These are phyloP conservation scores for Mayetiola destructor DNA, from an alignment of 2,888 invertebrate species.

Conservation along the genomic window DNA sequence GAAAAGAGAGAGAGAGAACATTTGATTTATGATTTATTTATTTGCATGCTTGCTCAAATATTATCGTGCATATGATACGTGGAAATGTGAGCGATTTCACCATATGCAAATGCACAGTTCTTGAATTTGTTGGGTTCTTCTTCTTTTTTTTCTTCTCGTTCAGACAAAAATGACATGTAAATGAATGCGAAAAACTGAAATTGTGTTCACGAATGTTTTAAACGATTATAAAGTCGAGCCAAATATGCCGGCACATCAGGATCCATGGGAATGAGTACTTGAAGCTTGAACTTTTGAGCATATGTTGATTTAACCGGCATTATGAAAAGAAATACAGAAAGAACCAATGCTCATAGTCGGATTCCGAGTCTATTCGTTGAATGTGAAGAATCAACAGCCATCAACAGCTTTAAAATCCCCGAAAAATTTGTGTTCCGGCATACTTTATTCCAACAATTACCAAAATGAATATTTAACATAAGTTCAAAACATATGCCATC, in stretches of 20 bases:
- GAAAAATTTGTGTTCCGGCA: not conserved
- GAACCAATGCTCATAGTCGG: no score
- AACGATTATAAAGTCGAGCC: no score
- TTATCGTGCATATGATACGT: not conserved
- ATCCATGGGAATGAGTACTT: not conserved
- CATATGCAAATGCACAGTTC: no score
- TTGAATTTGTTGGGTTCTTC: no score
- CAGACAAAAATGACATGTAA: slow-evolving; percentile 7
- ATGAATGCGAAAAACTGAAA: not conserved
- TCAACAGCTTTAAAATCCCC: not conserved
- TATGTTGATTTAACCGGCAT: not conserved
- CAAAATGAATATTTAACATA: slow-evolving; percentile 1
- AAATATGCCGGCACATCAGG: no score
- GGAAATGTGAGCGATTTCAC: no score
- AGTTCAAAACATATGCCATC: not conserved
- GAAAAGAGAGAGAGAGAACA: no score
- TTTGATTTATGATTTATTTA: slow-evolving; percentile 12
- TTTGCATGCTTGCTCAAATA: not conserved
- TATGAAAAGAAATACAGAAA: no score
- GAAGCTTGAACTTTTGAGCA: not conserved
- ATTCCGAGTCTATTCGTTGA: no score
- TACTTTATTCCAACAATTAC: slow-evolving; percentile 6
- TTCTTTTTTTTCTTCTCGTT: no score
- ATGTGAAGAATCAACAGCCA: not conserved
- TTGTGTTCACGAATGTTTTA: no score